Conservation (phyloP, 2,797 vertebrate species). For the Peromyscus aztecus region DNA sequence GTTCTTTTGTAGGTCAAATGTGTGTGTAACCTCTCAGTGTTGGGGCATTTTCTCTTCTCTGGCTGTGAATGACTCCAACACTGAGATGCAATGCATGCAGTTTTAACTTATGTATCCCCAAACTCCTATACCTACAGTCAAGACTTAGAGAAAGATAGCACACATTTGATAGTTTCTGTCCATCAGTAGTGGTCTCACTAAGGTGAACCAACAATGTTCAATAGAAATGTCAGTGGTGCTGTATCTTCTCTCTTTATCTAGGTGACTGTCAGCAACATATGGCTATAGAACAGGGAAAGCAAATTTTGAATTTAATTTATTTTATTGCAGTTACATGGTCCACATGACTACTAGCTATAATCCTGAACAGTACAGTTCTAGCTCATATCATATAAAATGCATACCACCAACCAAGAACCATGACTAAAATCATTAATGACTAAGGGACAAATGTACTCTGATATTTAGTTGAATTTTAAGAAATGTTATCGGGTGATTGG, state of each 20-base stretch:
- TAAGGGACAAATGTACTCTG: not conserved
- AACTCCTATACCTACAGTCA: not conserved
- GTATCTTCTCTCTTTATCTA: not conserved
- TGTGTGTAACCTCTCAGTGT: too few relatives aligned
- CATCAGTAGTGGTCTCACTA: not conserved
- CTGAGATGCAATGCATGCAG: conserved; percentile 24
- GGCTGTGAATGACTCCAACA: not conserved
- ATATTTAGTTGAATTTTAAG: conserved; percentile 65
- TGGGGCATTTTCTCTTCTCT: too few relatives aligned
- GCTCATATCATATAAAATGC: not conserved
- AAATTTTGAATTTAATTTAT: conserved; percentile 47
- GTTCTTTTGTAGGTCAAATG: too few relatives aligned
- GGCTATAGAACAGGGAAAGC: not conserved
- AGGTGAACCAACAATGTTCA: not conserved
- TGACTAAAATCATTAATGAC: not conserved
- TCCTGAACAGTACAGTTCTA: not conserved
- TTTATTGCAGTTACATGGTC: not conserved
- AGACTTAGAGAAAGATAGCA: not conserved
- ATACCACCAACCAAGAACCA: not conserved
- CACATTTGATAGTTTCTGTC: not conserved
- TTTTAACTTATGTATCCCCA: conserved; percentile 42
- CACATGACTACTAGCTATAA: not conserved
- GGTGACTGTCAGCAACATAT: not conserved
- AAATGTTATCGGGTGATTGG: not conserved
- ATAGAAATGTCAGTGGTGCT: not conserved